Conservation (phyloP, 1,140 invertebrate species). For the Bombus soroeensis region DNA sequence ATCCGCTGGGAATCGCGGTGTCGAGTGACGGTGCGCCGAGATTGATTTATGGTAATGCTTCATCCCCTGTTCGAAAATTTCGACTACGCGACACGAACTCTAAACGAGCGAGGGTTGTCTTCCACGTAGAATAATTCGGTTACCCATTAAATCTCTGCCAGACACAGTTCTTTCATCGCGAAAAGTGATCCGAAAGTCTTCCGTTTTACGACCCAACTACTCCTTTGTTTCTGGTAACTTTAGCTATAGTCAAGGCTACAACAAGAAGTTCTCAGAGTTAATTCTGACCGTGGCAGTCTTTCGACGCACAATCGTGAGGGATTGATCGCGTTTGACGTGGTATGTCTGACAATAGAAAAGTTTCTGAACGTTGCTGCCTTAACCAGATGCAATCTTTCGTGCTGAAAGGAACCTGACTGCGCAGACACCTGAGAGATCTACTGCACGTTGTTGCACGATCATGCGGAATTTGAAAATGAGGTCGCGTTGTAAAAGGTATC, state of each 20-base stretch:
- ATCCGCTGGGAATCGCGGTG: conserved; percentile 26
- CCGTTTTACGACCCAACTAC: not conserved
- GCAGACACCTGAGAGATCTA: not conserved
- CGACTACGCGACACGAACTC: not conserved
- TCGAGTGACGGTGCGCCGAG: conserved; percentile 20
- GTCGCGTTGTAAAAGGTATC: not conserved
- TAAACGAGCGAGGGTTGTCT: not conserved
- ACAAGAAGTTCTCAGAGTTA: not conserved
- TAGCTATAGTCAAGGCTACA: no score
- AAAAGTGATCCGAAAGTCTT: not conserved
- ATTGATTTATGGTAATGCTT: conserved; percentile 61
- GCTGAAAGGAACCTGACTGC: conserved; percentile 13
- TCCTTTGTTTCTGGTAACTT: not conserved
- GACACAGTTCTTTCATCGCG: not conserved
- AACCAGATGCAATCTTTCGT: conserved; percentile 17
- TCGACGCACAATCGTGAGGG: not conserved
- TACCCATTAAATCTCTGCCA: not conserved
- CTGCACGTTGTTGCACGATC: conserved; percentile 31
- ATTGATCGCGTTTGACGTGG: conserved; percentile 39
- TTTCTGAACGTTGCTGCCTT: conserved; percentile 8
- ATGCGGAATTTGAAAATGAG: conserved; percentile 26
- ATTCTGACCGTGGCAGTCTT: not conserved
- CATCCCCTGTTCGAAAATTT: not conserved
- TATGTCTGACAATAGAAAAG: conserved; percentile 13
- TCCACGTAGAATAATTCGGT: not conserved